A percentile compares a stretch with the other conserved stretches of the same genome.
These are phyloP conservation scores for Tinamus major DNA, from an alignment of 2,797 vertebrate species.

Conservation along the genomic window DNA sequence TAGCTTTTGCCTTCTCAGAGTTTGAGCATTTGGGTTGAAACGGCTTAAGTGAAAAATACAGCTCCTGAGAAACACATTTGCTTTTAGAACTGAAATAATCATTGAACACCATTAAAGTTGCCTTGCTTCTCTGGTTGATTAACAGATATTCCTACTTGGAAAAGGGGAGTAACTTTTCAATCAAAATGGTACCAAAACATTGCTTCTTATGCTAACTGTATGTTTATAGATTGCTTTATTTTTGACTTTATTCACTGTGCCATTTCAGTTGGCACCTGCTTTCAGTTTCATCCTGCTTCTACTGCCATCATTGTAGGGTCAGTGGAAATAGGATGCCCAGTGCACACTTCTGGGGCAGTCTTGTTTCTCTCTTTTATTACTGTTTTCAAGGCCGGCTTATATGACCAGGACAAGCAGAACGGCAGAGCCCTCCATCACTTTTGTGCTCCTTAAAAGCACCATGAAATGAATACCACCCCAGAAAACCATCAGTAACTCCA, in stretches of 20 bases:
- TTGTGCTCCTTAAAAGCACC: not conserved
- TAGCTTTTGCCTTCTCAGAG: not conserved
- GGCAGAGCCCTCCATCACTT: not conserved
- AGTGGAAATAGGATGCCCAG: slow-evolving; percentile 11
- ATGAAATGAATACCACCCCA: not conserved
- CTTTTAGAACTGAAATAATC: not conserved
- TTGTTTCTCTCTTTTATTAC: not conserved
- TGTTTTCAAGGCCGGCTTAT: not conserved
- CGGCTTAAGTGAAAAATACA: not conserved
- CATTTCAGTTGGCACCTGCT: not conserved
- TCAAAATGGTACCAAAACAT: not conserved
- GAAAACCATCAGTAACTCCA: not conserved
- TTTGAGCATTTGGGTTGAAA: not conserved
- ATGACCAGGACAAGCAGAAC: not conserved
- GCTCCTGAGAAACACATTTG: not conserved
- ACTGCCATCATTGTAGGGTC: not conserved
- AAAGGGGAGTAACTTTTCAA: not conserved
- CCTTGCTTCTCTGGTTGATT: not conserved
- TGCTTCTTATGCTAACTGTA: not conserved
- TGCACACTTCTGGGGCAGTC: not conserved
- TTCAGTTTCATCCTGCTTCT: not conserved
- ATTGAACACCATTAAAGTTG: not conserved
- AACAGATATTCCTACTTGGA: not conserved
- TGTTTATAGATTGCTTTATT: not conserved
- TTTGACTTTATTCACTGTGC: not conserved